Evolutionary conservation across 2,113 vertebrate genomes (phyloP), one percentile per base, ranked within the genome.

Genomic region (Perca schrenkii): DNA sequence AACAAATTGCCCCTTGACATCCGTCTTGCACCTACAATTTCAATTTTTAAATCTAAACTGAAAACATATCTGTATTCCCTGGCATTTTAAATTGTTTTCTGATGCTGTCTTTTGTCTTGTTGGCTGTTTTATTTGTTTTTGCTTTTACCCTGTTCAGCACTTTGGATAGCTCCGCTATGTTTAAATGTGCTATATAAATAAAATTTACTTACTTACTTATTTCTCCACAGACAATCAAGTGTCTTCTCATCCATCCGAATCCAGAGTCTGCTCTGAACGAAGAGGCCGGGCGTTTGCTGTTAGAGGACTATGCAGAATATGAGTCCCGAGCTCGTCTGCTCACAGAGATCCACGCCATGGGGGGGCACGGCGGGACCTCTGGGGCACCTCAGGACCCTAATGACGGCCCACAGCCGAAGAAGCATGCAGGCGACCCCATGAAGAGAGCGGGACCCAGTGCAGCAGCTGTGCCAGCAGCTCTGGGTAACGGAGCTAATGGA

Each of bases 231-330:
- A 98, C 97, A 52, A 97, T 98, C 93, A 98, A 98, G 94, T 98
- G 97, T 96, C 96, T 98, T 90, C 95, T 98, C 88, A 98, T 98
- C 89, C 97, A 98, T 84, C 97, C 97, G 0, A 98, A 98, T 84
- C 97, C 97, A 0, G 97, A 98, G 91, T 98, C 97, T 0, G 97
- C 97, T 2, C 92, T 98, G 86, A 98, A 97, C 0, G 97, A 98
- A 79, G 97, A 98, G 86, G 97, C 97, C 0, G 97, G 97, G 4
- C 96, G 96, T 74, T 93, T 98, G 85, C 95, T 98, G 25, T 84
- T 98, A 85, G 97, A 98, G 94, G 96, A 97, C 95, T 98, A 98
- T 71, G 95, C 96, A 57, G 97, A 97, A 76, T 98, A 98, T 0
- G 97, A 97, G 0, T 97, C 97, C 10, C 96, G 97, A 0, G 97